These are phyloP conservation scores for Rhogogaster chlorosoma DNA, from an alignment of 2,888 invertebrate genomes.

Conservation along the genomic window DNA sequence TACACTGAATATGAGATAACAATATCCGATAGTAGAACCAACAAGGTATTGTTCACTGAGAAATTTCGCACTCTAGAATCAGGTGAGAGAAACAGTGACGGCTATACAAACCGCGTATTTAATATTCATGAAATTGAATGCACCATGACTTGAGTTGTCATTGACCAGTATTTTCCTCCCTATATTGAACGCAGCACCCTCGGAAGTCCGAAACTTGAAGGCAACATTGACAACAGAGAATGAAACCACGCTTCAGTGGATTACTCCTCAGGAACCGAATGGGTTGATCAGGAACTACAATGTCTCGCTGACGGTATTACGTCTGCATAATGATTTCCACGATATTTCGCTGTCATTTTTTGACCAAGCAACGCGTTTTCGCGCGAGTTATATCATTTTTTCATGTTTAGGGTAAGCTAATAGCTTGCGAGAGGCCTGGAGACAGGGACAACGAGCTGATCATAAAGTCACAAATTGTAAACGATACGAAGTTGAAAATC, in stretches of 20 bases:
- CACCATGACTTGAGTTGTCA: neutral
- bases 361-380: neutral
- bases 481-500: neutral
- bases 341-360: neutral
- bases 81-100: conserved; percentile 55
- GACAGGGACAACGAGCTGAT: neutral
- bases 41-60: conserved; percentile 20
- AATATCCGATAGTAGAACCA: conserved; percentile 31
- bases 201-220: conserved; percentile 54
- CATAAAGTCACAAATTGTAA: neutral
- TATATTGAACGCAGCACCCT: conserved; percentile 58
- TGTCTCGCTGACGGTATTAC: conserved; percentile 59
- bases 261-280: conserved; percentile 56
- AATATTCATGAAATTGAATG: neutral
- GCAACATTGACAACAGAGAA: neutral
- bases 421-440: neutral
- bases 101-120: no score
- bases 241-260: conserved; percentile 57
- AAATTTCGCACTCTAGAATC: conserved; percentile 59
- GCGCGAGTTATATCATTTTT: conserved; percentile 38
- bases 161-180: neutral
- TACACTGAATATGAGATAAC: conserved; percentile 56
- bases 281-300: conserved; percentile 60
- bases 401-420: neutral
- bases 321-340: neutral